A percentile compares a stretch with the other conserved stretches of the same genome.
Evolutionary conservation across 2,888 invertebrate species (phyloP).

Genomic region (Meteorus cinctellus): DNA sequence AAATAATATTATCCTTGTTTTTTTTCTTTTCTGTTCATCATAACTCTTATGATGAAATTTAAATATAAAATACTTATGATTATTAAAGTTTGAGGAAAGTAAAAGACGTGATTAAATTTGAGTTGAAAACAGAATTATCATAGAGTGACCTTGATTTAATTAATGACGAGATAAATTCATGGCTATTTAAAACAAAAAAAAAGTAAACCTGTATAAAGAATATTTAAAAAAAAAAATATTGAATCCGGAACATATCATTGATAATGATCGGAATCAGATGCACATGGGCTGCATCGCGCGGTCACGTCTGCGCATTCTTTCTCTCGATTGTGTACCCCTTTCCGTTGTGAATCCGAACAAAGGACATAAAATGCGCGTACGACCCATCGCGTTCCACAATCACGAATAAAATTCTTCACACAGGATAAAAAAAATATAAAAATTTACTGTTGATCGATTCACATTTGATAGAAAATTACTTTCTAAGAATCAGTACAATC

Average conservation of each 20-base stretch:
- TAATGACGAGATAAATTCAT: neutral
- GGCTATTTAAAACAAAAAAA: neutral
- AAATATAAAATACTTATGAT: neutral
- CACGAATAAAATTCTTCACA: neutral
- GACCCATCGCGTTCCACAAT: conserved; percentile 35
- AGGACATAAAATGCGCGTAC: conserved; percentile 29
- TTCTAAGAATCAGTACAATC: neutral
- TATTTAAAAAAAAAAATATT: neutral
- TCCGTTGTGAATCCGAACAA: conserved; percentile 34
- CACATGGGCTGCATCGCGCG: conserved; percentile 13
- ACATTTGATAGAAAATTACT: neutral
- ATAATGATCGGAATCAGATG: neutral
- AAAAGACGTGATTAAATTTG: neutral
- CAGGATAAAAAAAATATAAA: neutral
- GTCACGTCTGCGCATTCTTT: conserved; percentile 33
- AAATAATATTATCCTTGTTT: neutral
- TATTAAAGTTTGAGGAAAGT: neutral
- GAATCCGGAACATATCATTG: neutral
- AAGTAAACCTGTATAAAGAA: conserved; percentile 7
- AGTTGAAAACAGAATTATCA: neutral
- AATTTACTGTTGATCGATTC: neutral
- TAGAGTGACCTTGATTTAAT: neutral
- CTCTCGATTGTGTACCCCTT: neutral
- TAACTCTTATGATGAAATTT: neutral
- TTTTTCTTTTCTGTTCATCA: conserved; percentile 16